Evolutionary conservation across 1,140 invertebrate species (phyloP).

Genomic region (Vanessa tameamea): DNA sequence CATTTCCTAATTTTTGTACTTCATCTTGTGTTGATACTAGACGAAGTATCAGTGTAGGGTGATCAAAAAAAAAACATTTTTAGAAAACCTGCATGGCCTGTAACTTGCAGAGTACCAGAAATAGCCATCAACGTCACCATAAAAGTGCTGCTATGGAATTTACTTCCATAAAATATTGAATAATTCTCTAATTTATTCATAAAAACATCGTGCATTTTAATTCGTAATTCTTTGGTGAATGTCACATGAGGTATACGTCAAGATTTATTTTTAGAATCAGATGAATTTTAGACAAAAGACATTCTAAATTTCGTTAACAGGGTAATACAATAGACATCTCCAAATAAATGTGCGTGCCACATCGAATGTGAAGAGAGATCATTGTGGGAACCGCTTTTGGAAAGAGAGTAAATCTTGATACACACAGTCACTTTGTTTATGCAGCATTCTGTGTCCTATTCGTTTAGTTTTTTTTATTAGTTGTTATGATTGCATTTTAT

Average conservation of each 20-base stretch:
- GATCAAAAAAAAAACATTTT: too few species aligned
- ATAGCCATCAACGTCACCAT: too few species aligned
- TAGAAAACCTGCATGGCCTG: too few species aligned
- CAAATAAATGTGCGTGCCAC: slow-evolving; percentile 71
- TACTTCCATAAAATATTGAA: too few species aligned
- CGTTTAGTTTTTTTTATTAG: not conserved
- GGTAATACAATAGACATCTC: slow-evolving; percentile 37
- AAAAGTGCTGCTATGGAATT: too few species aligned
- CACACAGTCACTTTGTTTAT: slow-evolving; percentile 4
- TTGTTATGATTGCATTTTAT: too few species aligned
- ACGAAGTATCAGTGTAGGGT: too few species aligned
- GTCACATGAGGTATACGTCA: not conserved
- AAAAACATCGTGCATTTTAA: not conserved
- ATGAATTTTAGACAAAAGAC: slow-evolving; percentile 18
- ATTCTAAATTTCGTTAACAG: slow-evolving; percentile 22
- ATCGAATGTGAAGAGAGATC: slow-evolving; percentile 70
- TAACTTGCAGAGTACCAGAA: too few species aligned
- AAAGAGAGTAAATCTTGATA: slow-evolving; percentile 24
- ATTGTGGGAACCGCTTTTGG: slow-evolving; percentile 68
- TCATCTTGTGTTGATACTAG: too few species aligned
- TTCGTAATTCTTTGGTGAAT: not conserved
- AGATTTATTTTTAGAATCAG: slow-evolving; percentile 25
- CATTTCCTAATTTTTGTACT: too few species aligned
- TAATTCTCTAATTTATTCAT: too few species aligned
- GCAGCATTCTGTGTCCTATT: slow-evolving; percentile 10